Base-by-base conservation (phyloP, 2,888 invertebrate species). In the Panopea generosa region DNA sequence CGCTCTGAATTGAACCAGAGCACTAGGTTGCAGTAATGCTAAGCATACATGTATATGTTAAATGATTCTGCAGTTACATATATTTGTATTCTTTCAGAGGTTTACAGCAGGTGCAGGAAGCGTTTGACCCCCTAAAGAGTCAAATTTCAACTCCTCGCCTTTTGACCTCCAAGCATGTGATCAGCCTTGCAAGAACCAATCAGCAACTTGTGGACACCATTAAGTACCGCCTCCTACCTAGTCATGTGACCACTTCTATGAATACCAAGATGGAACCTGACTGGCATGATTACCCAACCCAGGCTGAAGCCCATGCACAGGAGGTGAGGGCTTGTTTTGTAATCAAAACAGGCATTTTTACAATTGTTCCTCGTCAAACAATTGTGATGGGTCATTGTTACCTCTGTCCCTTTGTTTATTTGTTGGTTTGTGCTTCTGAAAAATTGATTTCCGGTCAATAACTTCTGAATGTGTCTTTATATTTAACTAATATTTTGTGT, bases 201-300 rank as follows among this genome's bases (percentile, higher is more conserved):
- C 92, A 94, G 84, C 94, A 95, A 83, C 91, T 96, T 45, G 94
- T 95, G 0, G 95, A 95, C 87, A 94, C 94, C 83, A 92, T 96
- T 2, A 91, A 93, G 91, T 90, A 92, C 82, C 91, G 93, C 82
- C 89, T 94, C 68, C 90, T 94, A 45, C 93, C 93, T 90, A 91
- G 87, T 59, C 84, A 89, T 65, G 79, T 85, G 50, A 74, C 82
- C 18, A 59, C 80, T 24, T 66, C 79, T 16, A 60, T 82, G 27
- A 71, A 61, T 38, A 62, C 81, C 27, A 84, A 84, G 33, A 76
- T 86, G 18, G 87, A 86, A 38, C 52, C 73, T 2, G 80, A 83
- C 29, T 85, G 85, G 83, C 79, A 84, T 49, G 84, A 86, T 45
- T 84, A 82, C n/a, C 79, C 89, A 3, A 90, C 91, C 0, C 86